Conservation (phyloP, 2,797 vertebrate species). For the Hybognathus amarus region DNA sequence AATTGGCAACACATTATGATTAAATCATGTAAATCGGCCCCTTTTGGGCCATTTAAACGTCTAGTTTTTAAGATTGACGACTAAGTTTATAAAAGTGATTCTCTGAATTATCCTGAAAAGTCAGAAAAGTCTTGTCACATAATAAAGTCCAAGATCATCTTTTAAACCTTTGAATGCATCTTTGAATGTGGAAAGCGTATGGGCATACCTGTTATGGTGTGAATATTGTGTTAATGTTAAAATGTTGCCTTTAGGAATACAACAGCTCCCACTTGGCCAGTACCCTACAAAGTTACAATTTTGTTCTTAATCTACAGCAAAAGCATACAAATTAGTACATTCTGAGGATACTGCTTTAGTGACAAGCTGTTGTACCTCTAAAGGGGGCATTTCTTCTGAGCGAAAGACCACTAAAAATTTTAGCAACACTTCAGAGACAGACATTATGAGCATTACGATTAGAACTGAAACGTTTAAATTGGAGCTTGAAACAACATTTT, state of each 20-base stretch:
- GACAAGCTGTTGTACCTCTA: not conserved
- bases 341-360: not conserved
- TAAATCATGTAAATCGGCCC: not conserved
- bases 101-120: no score
- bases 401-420: not conserved
- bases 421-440: not conserved
- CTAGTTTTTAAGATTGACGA: not conserved
- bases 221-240: not conserved
- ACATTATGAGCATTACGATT: not conserved
- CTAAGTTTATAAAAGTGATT: not conserved
- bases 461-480: not conserved
- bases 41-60: not conserved
- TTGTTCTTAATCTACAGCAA: not conserved
- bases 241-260: not conserved
- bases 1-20: not conserved
- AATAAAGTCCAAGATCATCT: not conserved
- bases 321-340: no score
- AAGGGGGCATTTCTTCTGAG: not conserved
- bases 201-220: no score
- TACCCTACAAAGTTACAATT: not conserved
- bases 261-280: not conserved
- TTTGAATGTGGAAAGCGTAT: not conserved
- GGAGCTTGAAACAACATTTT: slow-evolving; percentile 8
- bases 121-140: no score
- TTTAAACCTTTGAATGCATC: not conserved